Evolutionary conservation across 2,888 invertebrate species (phyloP), one percentile per base, ranked within the genome.

Genomic region (Leptopterna dolabrata): DNA sequence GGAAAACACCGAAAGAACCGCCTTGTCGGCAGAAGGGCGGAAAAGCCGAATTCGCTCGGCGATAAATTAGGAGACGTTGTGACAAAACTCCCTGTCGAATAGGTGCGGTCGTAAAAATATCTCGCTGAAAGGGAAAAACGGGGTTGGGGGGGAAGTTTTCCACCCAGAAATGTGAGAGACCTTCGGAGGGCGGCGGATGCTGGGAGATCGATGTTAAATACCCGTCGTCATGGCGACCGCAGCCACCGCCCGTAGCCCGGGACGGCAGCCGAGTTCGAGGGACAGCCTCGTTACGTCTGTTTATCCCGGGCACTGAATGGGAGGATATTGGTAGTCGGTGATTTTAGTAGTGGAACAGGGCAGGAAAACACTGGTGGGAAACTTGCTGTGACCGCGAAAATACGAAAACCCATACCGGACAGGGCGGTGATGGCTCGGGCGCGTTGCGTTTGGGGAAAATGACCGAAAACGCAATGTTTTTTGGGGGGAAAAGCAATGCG

Each of bases 131-230:
- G 36, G n/a, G 36, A 73, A 55, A 63, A 63, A 30, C 73, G 73
- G 36, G 30, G 6, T 36, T 30, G 16, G 36, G 41, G 41, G 36
- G 41, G 41, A 19, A 30, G 36, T 36, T 55, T 73, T 36, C 73
- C 73, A 36, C 36, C 30, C 73, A 36, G 73, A 36, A 73, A 73
- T 30, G 73, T 29, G 73, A 73, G 24, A 70, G 73, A 41, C 73
- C 36, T 73, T 41, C 73, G 73, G 36, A 16, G 41, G 29, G 30
- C 24, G 47, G 81, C n/a, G 47, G 81, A 51, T 24, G 81, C 27
- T 30, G 30, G 47, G 83, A 83, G 83, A 83, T 83, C 83, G 83
- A 83, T 83, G 83, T 63, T 70, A 83, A 83, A 83, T 71, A 43
- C 83, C 43, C 63, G 83, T 83, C 47, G 83, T 41, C 83, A 83